Base-by-base conservation (phyloP, 2,888 invertebrate genomes). In the Heliconius aoede region DNA sequence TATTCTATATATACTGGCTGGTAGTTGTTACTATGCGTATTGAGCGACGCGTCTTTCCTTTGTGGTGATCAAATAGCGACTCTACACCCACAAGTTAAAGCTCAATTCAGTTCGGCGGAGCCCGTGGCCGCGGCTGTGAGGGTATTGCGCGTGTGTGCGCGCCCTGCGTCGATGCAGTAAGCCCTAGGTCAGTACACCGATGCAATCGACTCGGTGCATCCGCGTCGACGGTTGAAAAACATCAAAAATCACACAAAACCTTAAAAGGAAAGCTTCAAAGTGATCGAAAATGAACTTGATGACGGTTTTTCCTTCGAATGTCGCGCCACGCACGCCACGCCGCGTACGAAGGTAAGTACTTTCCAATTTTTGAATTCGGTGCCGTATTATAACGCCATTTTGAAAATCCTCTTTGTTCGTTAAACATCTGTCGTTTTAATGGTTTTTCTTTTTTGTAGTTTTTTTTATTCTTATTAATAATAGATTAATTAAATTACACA, bases 341-440 rank as follows among this genome's bases (percentile, higher is more conserved):
- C 90, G 90, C 90, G 72, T 89, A 89, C 87, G 85, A 84, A 77
- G 88, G 90, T 89, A 84, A 88, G 89, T 88, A 85, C 87, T 90
- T 90, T 90, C 86, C 86, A 85, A 85, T 86, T 87, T 84, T 84
- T 82, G 82, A 82, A 80, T 82, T 82, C 81, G 77, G 79, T 79
- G 78, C 82, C 55, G n/a, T 55, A 55, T 55, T 55, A 78, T 75
- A 77, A 79, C 82, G 83, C 83, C 83, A 83, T 83, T 80, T 83
- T 82, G 79, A 81, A 83, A 82, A 83, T 80, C 74, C 68, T 80
- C 82, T 83, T 83, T 81, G 82, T 82, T 83, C 76, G 75, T 67
- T 79, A 72, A 69, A 78, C 81, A 79, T 80, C 80, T 80, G 79
- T 76, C 79, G 76, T 75, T 32, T 73, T 11, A 30, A 15, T 28